These are phyloP conservation scores for Tetrapedia diversipes DNA, from an alignment of 2,888 invertebrate genomes.

Conservation along the genomic window DNA sequence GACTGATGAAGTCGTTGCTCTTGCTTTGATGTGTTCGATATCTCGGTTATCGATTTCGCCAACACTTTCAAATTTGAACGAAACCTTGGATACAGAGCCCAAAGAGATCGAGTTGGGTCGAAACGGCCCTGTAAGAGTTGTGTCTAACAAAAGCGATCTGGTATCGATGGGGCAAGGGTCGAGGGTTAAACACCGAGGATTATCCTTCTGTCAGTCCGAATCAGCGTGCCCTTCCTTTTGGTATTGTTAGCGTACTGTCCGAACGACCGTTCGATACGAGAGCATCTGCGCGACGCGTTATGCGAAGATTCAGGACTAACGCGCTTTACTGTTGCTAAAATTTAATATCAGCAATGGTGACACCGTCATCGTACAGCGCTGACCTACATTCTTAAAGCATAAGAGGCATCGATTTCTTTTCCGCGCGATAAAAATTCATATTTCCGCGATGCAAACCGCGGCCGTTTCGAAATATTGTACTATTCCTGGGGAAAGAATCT, in stretches of 20 bases:
- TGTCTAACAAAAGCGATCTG: too few species aligned
- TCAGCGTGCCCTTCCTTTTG: too few species aligned
- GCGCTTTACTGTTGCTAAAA: background rate
- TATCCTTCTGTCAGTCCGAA: background rate
- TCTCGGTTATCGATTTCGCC: too few species aligned
- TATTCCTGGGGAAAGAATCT: background rate
- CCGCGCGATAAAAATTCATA: background rate
- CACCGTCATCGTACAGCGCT: background rate
- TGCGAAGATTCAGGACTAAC: background rate
- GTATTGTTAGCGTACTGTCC: background rate
- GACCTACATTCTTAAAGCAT: background rate
- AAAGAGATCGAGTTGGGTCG: too few species aligned
- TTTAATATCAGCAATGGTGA: background rate
- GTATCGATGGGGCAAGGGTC: too few species aligned
- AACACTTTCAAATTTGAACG: too few species aligned
- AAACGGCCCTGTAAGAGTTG: too few species aligned
- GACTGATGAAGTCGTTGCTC: too few species aligned
- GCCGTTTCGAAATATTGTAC: slow-evolving; percentile 1
- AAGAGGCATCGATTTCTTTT: slow-evolving; percentile 10
- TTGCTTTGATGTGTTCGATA: too few species aligned
- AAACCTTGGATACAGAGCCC: too few species aligned
- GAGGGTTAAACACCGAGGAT: too few species aligned
- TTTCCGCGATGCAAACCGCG: background rate
- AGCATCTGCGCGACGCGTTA: background rate
- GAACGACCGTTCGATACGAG: background rate